Evolutionary conservation across 2,797 vertebrate species (phyloP).

Genomic region (Dicrostonyx torquatus): DNA sequence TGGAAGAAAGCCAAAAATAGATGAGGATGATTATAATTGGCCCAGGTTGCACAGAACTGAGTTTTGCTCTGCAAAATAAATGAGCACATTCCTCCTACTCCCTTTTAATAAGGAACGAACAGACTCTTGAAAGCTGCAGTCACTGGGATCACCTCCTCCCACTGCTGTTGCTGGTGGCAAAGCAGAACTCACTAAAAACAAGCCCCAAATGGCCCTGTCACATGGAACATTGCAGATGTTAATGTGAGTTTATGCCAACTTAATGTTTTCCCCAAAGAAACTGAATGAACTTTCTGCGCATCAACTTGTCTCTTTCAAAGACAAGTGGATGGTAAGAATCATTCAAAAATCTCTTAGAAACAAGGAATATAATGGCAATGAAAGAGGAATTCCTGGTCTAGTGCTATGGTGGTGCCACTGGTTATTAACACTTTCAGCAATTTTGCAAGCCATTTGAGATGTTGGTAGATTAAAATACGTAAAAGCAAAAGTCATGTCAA

Average conservation of each 20-base stretch:
- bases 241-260: not conserved
- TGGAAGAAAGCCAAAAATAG: conserved; percentile 38
- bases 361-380: not conserved
- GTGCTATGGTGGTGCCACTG: not conserved
- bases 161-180: not conserved
- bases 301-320: not conserved
- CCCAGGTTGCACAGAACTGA: conserved; percentile 7
- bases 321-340: not conserved
- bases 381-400: not conserved
- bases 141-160: not conserved
- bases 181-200: not conserved
- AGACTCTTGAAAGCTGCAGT: not conserved
- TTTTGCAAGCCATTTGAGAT: not conserved
- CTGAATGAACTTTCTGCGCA: not conserved
- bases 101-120: conserved; percentile 56
- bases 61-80: conserved; percentile 45
- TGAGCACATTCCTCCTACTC: conserved; percentile 42
- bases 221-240: not conserved
- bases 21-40: conserved; percentile 4
- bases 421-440: not conserved
- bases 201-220: not conserved
- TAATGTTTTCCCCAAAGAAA: conserved; percentile 21
- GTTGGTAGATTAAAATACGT: not conserved
- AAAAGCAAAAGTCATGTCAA: not conserved
- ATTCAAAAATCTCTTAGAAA: conserved; percentile 3